Conservation (phyloP, 2,797 vertebrate genomes). For the Catostomus latipinnis region DNA sequence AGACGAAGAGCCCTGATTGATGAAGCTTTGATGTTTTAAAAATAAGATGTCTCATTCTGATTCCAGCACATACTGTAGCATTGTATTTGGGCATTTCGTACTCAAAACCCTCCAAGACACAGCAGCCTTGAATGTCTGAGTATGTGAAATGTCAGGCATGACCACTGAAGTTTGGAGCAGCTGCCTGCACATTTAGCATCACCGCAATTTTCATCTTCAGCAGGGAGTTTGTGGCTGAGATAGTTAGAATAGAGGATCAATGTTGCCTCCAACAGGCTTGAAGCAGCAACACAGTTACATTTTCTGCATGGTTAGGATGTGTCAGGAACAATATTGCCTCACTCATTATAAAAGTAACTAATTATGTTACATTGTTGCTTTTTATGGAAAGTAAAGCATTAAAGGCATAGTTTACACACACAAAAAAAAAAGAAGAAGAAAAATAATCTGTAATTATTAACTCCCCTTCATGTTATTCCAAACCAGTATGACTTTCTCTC, state of each 20-base stretch:
- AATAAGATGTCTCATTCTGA: constrained; percentile 5
- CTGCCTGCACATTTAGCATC: constrained; percentile 16
- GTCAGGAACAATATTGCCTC: neutral
- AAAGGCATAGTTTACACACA: too few relatives aligned
- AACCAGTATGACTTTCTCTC: too few relatives aligned
- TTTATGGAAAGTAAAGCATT: too few relatives aligned
- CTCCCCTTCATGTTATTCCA: too few relatives aligned
- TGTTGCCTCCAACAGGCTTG: constrained; percentile 46
- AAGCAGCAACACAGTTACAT: constrained; percentile 22
- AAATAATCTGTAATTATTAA: too few relatives aligned
- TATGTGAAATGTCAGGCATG: constrained; percentile 32
- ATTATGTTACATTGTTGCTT: too few relatives aligned
- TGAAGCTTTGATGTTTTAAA: constrained; percentile 15
- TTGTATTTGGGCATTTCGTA: neutral
- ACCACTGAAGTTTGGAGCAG: constrained; percentile 21
- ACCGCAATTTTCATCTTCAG: constrained; percentile 6
- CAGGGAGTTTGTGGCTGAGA: neutral
- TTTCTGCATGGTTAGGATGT: neutral
- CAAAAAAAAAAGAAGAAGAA: too few relatives aligned
- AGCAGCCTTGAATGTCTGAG: constrained; percentile 7
- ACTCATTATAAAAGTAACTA: too few relatives aligned
- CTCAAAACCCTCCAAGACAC: neutral
- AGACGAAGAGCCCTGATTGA: neutral
- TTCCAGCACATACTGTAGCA: neutral
- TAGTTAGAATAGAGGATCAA: constrained; percentile 36